Conservation (phyloP, 2,113 vertebrate species). For the Syngnathus scovelli region DNA sequence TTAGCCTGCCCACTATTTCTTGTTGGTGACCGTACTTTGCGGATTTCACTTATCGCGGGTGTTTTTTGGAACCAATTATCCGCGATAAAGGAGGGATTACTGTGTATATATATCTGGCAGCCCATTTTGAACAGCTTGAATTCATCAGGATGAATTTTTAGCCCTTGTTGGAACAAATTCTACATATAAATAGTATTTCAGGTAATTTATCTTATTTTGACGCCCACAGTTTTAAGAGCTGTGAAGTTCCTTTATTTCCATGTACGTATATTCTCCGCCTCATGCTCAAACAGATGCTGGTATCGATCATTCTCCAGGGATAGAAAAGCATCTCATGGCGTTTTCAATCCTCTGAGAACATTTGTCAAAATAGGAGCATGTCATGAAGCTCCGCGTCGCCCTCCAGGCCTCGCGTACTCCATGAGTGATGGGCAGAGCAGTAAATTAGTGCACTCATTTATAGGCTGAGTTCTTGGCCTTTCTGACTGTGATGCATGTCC, state of each 20-base stretch:
- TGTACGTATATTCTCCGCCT: constrained; percentile 19
- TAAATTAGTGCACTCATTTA: constrained; percentile 67
- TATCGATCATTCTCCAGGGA: constrained; percentile 21
- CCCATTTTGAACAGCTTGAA: too few relatives aligned
- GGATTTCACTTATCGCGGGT: too few relatives aligned
- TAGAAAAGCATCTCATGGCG: constrained; percentile 16
- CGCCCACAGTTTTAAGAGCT: too few relatives aligned
- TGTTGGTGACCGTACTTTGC: too few relatives aligned
- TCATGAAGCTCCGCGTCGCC: constrained; percentile 23
- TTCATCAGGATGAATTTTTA: too few relatives aligned
- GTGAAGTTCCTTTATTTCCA: not conserved
- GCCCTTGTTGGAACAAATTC: too few relatives aligned
- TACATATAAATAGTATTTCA: too few relatives aligned
- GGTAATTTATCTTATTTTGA: too few relatives aligned
- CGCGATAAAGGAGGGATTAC: too few relatives aligned
- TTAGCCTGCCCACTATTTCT: too few relatives aligned
- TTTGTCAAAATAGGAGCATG: constrained; percentile 43
- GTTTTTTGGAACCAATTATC: too few relatives aligned
- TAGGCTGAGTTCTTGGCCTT: constrained; percentile 53
- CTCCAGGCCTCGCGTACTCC: constrained; percentile 12
- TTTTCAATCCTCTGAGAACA: constrained; percentile 34
- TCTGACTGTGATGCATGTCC: constrained; percentile 54
- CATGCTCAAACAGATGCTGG: constrained; percentile 12
- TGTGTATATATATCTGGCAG: too few relatives aligned
- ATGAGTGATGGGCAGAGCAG: constrained; percentile 49